Evolutionary conservation across 2,113 vertebrate genomes (phyloP), one percentile per base, ranked within the genome.

Genomic region (Ranitomeya imitator): DNA sequence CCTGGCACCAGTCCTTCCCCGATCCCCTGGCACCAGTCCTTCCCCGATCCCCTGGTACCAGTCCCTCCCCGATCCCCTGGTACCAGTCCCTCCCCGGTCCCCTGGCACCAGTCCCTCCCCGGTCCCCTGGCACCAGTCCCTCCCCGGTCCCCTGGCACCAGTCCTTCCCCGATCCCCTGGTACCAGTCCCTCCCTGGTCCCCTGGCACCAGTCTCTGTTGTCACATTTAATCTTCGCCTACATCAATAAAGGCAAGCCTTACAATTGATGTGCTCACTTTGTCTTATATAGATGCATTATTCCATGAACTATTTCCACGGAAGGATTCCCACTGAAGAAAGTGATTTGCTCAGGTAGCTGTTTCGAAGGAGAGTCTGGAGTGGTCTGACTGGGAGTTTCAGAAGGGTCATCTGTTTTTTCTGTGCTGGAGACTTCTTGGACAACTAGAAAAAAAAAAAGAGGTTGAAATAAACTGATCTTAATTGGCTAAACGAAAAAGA

Each of bases 261-360:
- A 12, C 3, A 31, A 26, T 16, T 45, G n/a, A 2, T 88, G 21
- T 83, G 61, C 98, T 96, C 92, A 99, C 98, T 99, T 99, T 89
- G 98, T 99, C 93, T 99, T 99, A 92, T 99, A 99, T 14, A 99
- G 96, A 67, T 99, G 98, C 98, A 99, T 99, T 87, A 99, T 97
- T n/a, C 98, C 98, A 6, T 99, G 98, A 85, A 99, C 94, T 0
- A 99, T 99, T 93, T 99, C 98, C 52, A 99, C 98, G 0, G 97
- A 99, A 0, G 98, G 97, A 83, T 99, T 99, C 80, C 98, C 98
- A 0, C 98, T 99, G 95, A 98, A 99, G 95, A 99, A 99, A 5
- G 98, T 98, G 86, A 99, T 99, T 94, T 99, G 97, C 85, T 99
- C 98, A 0, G 98, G 98, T 85, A 99, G 96, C 92, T 98, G 97